Evolutionary conservation across 2,888 invertebrate species (phyloP), one percentile per base, ranked within the genome.

Genomic region (Drosophila mayaguana): DNA sequence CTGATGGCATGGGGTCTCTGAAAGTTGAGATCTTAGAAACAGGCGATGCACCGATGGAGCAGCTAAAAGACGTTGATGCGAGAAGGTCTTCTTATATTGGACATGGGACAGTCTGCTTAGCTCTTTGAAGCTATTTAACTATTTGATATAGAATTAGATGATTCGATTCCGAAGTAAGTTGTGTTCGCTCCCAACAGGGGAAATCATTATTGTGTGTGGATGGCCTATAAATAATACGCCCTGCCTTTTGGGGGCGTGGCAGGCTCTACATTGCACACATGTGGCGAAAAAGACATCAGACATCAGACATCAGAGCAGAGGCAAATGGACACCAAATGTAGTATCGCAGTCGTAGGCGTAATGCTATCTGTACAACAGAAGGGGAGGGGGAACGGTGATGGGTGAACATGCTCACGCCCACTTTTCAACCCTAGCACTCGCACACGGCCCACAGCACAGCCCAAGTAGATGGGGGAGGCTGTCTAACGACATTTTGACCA

Each of bases 401-500:
- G 50, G 18, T 34, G 34, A 50, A 50, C 28, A 20, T 34, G 34
- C 20, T 34, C 34, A 34, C 50, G 50, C 50, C 50, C 34, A 34
- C 18, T 50, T 50, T 50, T 14, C 50, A 50, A 34, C 50, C 50
- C 50, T 34, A 34, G 4, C 14, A 32, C 34, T 50, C 18, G n/a
- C 6, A 48, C 8, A 18, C n/a, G 18, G 48, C 14, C 3, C 3
- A 45, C 22, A 16, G 16, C n/a, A 28, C n/a, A 9, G 28, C 6
- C 7, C 18, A 32, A 32, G 18, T 18, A 14, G 2, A 20, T 32
- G 34, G 50, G 50, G 32, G 32, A 32, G 50, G 50, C 32, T 32
- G 50, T 34, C 50, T 53, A 51, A 45, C 20, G 46, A 59, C 56
- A 66, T 48, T 70, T 61, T 64, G 54, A 48, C 55, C 72, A 66